Conservation (phyloP, 2,888 invertebrate species). For the Cheiracanthium punctorium region DNA sequence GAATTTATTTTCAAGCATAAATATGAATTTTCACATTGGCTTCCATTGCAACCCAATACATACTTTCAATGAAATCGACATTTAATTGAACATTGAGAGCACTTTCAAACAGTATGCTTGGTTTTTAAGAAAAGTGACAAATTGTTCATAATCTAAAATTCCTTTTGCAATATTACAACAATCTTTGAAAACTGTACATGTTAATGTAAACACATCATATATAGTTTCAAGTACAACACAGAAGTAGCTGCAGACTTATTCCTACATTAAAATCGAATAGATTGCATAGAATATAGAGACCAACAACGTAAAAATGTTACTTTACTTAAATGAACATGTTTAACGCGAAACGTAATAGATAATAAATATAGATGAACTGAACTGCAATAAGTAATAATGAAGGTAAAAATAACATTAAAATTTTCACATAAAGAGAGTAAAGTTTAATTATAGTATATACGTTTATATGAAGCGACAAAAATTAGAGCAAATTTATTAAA, state of each 20-base stretch:
- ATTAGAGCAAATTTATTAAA: too few relatives aligned
- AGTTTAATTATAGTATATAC: too few relatives aligned
- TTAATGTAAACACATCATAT: background rate
- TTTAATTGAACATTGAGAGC: background rate
- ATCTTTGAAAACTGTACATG: background rate
- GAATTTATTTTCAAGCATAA: conserved; percentile 8
- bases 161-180: background rate
- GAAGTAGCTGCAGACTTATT: background rate
- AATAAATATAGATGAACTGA: too few relatives aligned
- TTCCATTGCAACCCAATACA: conserved; percentile 10
- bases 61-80: background rate
- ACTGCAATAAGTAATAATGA: too few relatives aligned
- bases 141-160: background rate
- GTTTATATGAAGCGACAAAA: too few relatives aligned
- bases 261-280: background rate
- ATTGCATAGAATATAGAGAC: background rate
- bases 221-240: background rate
- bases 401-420: too few relatives aligned
- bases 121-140: background rate
- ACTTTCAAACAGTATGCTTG: background rate
- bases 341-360: background rate
- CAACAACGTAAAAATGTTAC: background rate
- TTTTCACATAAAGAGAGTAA: too few relatives aligned
- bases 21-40: conserved; percentile 6
- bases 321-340: background rate